These are phyloP conservation scores for Tenodera sinensis DNA, from an alignment of 2,888 invertebrate genomes.

Conservation along the genomic window DNA sequence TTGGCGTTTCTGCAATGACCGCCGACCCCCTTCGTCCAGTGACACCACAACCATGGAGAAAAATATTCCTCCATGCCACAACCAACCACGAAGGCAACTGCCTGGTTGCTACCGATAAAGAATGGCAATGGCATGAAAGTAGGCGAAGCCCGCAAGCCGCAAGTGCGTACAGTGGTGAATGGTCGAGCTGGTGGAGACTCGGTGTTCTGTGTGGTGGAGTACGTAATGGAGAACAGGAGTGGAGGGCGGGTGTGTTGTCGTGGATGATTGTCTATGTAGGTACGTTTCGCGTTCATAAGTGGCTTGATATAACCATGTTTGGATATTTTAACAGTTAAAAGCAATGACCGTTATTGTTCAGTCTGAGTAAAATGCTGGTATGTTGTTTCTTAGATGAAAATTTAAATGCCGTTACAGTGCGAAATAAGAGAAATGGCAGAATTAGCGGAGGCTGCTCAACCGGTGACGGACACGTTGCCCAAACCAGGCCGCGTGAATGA, in stretches of 20 bases:
- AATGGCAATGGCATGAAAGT: too few species aligned
- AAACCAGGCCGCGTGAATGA: slow-evolving; percentile 65
- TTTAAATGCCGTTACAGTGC: slow-evolving; percentile 16
- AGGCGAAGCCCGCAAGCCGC: too few species aligned
- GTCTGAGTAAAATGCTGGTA: neutral
- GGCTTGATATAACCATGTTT: neutral
- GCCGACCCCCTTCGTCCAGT: too few species aligned
- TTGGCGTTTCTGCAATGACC: too few species aligned
- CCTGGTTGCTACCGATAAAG: too few species aligned
- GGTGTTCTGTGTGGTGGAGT: too few species aligned
- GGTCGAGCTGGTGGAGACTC: too few species aligned
- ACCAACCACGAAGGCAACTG: too few species aligned
- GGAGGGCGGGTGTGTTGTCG: neutral
- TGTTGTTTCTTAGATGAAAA: neutral
- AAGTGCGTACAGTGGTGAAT: too few species aligned
- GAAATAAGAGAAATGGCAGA: slow-evolving; percentile 25
- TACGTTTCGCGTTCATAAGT: neutral
- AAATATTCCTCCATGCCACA: too few species aligned
- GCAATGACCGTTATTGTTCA: neutral
- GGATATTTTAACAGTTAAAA: neutral
- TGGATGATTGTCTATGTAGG: too few species aligned
- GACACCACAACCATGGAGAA: too few species aligned
- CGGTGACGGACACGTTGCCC: slow-evolving; percentile 52
- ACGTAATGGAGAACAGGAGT: neutral
- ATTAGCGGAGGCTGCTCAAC: slow-evolving; percentile 19